phyloP scores from a whole-genome alignment of 2,113 vertebrate species.

The Caranx ignobilis region DNA sequence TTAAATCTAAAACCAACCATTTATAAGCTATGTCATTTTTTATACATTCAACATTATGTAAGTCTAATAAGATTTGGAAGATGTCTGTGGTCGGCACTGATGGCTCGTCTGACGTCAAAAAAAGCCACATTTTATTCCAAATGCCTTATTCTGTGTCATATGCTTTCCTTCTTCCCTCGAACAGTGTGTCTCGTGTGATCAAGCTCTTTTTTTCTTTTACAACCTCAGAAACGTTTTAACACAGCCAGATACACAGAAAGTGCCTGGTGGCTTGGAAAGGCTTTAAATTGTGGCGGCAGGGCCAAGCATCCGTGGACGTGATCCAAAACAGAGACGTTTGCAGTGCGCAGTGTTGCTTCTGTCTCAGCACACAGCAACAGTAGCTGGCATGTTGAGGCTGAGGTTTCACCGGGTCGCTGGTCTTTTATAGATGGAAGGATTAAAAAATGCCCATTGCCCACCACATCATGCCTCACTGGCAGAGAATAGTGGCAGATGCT shows the following conservation, averaged over 20 bases:
- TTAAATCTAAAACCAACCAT: slow-evolving; percentile 44
- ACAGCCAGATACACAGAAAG: slow-evolving; percentile 63
- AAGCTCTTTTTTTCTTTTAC: slow-evolving; percentile 21
- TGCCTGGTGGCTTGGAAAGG: slow-evolving; percentile 44
- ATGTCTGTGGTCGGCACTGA: slow-evolving; percentile 18
- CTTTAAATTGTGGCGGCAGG: slow-evolving; percentile 1
- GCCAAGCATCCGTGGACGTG: slow-evolving; percentile 23
- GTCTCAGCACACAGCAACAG: slow-evolving; percentile 51
- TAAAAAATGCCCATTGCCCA: slow-evolving; percentile 31
- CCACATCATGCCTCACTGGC: slow-evolving; percentile 43
- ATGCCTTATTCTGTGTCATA: slow-evolving; percentile 17
- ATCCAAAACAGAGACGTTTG: slow-evolving; percentile 44
- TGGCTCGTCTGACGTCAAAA: slow-evolving; percentile 32
- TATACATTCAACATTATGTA: slow-evolving; percentile 5
- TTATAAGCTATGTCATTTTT: slow-evolving; percentile 18
- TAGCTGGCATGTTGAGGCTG: slow-evolving; percentile 44
- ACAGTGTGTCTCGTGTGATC: slow-evolving; percentile 21
- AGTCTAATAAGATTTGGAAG: slow-evolving; percentile 22
- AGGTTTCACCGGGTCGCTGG: slow-evolving; percentile 35
- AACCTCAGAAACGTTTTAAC: slow-evolving; percentile 48
- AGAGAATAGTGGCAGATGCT: slow-evolving; percentile 41
- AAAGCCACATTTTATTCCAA: slow-evolving; percentile 19
- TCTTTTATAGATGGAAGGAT: slow-evolving; percentile 30
- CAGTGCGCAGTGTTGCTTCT: slow-evolving; percentile 21
- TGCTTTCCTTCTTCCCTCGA: slow-evolving; percentile 43